These are phyloP conservation scores for Limulus polyphemus DNA, from an alignment of 2,888 invertebrate genomes.

Conservation along the genomic window DNA sequence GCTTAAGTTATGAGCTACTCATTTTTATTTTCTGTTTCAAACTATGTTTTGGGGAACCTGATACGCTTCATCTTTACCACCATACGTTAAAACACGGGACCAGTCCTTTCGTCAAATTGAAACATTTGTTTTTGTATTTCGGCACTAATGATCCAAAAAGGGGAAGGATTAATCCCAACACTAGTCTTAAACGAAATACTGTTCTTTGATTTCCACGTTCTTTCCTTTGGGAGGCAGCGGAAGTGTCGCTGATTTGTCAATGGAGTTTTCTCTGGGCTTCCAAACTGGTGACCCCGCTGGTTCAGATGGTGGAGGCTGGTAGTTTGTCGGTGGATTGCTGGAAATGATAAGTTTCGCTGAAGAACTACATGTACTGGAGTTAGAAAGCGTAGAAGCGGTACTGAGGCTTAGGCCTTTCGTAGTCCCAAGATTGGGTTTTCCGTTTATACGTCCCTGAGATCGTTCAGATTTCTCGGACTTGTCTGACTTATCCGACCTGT, in stretches of 20 bases:
- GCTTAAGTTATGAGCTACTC: too few relatives aligned
- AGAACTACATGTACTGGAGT: constrained; percentile 84
- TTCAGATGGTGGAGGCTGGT: constrained; percentile 50
- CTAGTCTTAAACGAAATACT: constrained; percentile 27
- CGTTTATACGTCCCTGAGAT: constrained; percentile 28
- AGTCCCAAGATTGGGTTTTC: constrained; percentile 62
- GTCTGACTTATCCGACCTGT: constrained; percentile 19
- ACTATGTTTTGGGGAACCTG: too few relatives aligned
- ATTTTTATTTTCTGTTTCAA: too few relatives aligned
- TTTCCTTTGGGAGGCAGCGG: neutral
- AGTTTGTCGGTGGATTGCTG: constrained; percentile 81
- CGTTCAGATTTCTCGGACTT: constrained; percentile 15
- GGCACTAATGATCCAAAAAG: constrained; percentile 22
- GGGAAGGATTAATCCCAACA: constrained; percentile 25
- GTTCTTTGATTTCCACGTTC: constrained; percentile 20
- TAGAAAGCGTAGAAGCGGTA: constrained; percentile 84
- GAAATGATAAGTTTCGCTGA: constrained; percentile 77
- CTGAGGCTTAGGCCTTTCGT: constrained; percentile 87
- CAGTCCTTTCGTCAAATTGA: neutral
- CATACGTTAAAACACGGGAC: too few relatives aligned
- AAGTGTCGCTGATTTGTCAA: constrained; percentile 40
- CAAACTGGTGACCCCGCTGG: constrained; percentile 79
- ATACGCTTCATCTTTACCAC: too few relatives aligned
- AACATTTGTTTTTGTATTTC: constrained; percentile 19
- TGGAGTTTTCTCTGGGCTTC: constrained; percentile 73